Conservation (phyloP, 2,797 vertebrate genomes). For the Acomys russatus region DNA sequence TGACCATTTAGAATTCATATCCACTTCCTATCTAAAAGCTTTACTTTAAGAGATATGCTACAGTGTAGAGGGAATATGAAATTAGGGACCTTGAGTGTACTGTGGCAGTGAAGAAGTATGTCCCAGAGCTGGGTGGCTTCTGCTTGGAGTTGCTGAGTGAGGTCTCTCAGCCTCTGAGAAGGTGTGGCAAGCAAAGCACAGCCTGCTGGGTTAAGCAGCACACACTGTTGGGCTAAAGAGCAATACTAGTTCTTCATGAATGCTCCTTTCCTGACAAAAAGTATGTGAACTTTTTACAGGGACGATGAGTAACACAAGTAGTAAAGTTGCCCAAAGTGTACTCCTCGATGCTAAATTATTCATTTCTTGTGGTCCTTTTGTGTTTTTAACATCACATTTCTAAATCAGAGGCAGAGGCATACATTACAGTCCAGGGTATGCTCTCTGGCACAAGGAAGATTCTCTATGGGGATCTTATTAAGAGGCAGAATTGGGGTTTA, state of each 20-base stretch:
- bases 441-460: not conserved
- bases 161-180: not conserved
- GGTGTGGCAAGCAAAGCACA: not conserved
- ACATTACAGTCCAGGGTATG: not conserved
- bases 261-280: not conserved
- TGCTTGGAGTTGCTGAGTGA: not conserved
- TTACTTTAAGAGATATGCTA: not conserved
- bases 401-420: not conserved
- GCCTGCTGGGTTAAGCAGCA: not conserved
- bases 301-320: not conserved
- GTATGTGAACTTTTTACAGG: not conserved
- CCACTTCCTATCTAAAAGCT: not conserved
- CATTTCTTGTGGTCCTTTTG: not conserved
- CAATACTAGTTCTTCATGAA: not conserved
- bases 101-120: not conserved
- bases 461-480: not conserved
- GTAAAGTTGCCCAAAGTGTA: not conserved
- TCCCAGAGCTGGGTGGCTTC: not conserved
- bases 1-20: constrained; percentile 9
- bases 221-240: not conserved
- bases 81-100: not conserved
- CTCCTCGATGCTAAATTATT: not conserved
- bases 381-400: not conserved
- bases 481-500: not conserved
- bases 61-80: not conserved